Percentiles rank a stretch among this genome's conserved stretches.
These are phyloP conservation scores for Poecilia velifera DNA, from an alignment of 2,797 vertebrate genomes.

Conservation along the genomic window DNA sequence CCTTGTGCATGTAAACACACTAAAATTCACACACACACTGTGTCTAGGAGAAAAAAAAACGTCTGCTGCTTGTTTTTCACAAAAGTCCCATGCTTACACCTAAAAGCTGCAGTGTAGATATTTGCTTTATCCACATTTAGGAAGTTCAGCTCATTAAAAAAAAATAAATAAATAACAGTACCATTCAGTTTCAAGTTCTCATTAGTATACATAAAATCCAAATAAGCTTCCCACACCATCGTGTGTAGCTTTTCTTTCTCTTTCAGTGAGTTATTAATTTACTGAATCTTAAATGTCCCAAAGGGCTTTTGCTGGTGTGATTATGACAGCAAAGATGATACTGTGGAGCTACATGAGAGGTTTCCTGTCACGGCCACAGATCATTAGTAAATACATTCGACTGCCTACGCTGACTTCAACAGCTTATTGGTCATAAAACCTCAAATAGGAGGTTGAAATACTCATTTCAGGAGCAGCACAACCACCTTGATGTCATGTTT, in stretches of 20 bases:
- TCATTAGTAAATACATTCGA: neutral
- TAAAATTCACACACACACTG: neutral
- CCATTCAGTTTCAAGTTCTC: neutral
- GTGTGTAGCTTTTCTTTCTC: slow-evolving; percentile 11
- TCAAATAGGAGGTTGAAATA: neutral
- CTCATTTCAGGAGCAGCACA: neutral
- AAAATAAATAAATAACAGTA: neutral
- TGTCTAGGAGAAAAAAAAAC: neutral
- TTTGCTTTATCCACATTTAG: neutral
- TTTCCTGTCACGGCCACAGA: neutral
- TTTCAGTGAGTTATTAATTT: neutral
- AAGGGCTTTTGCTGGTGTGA: neutral
- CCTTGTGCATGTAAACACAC: neutral
- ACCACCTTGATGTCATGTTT: neutral
- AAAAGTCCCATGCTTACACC: neutral
- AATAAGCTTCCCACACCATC: neutral
- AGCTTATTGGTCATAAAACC: slow-evolving; percentile 7
- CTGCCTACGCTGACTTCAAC: neutral
- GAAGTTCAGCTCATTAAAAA: neutral
- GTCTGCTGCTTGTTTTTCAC: neutral
- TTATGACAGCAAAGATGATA: neutral
- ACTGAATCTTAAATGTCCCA: neutral
- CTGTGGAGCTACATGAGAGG: neutral
- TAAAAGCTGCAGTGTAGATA: neutral
- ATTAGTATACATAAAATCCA: neutral